These are phyloP conservation scores for Drosophila ezoana DNA, from an alignment of 2,888 invertebrate genomes.

Conservation along the genomic window DNA sequence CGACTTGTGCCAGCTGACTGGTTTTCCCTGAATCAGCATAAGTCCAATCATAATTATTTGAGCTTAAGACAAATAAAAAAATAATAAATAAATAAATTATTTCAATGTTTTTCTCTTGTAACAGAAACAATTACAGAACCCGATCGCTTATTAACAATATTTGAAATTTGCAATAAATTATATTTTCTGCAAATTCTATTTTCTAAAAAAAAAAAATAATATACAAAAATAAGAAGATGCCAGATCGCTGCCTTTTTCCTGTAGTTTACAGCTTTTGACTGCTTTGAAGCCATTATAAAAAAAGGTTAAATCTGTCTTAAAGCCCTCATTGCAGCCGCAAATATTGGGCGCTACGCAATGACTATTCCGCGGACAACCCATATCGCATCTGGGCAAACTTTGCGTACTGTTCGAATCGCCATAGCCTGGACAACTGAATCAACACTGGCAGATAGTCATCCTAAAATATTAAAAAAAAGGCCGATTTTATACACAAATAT, in stretches of 20 bases:
- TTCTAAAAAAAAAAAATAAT: neutral
- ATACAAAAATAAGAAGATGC: too few relatives aligned
- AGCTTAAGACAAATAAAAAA: neutral
- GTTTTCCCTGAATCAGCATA: too few relatives aligned
- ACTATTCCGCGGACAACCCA: constrained; percentile 25
- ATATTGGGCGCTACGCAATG: constrained; percentile 16
- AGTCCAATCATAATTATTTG: too few relatives aligned
- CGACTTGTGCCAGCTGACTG: too few relatives aligned
- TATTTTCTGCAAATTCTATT: too few relatives aligned
- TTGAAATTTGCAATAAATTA: too few relatives aligned
- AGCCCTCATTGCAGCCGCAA: constrained; percentile 8
- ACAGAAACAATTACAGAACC: too few relatives aligned
- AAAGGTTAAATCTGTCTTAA: neutral
- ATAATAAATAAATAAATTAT: too few relatives aligned
- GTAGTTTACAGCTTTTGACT: constrained; percentile 9
- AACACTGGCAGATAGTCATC: constrained; percentile 21
- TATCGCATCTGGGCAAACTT: constrained; percentile 24
- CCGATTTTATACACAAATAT: neutral
- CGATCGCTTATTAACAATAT: too few relatives aligned
- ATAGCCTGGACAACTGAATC: constrained; percentile 22
- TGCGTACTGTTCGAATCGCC: neutral
- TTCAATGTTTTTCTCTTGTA: too few relatives aligned
- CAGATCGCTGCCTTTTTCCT: neutral
- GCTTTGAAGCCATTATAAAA: neutral
- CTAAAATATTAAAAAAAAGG: neutral